phyloP scores from a whole-genome alignment of 2,888 invertebrate species.

The Drosophila longiperda region DNA sequence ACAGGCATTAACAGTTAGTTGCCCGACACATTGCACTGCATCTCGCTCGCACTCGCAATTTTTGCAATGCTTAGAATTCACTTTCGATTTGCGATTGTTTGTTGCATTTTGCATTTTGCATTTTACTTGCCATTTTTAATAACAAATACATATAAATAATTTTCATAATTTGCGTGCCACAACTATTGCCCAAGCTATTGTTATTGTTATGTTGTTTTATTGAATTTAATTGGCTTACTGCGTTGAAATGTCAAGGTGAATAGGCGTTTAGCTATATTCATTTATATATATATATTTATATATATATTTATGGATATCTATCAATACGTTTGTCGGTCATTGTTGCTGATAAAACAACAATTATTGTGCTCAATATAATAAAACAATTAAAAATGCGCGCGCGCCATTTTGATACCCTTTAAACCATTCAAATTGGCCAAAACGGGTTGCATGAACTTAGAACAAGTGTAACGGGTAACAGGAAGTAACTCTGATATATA shows the following conservation, averaged over 20 bases:
- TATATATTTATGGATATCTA: conserved; percentile 16
- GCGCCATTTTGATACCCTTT: conserved; percentile 33
- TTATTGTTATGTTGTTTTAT: conserved; percentile 47
- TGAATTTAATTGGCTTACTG: conserved; percentile 63
- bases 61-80: conserved; percentile 58
- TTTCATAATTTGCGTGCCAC: conserved; percentile 59
- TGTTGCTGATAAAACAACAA: conserved; percentile 67
- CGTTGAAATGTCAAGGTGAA: conserved; percentile 73
- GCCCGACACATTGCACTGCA: neutral
- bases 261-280: conserved; percentile 31
- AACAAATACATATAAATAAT: conserved; percentile 47
- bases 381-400: conserved; percentile 62
- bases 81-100: conserved; percentile 59
- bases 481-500: neutral
- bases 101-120: neutral
- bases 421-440: neutral
- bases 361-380: conserved; percentile 50
- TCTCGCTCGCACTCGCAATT: conserved; percentile 24
- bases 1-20: conserved; percentile 28
- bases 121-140: conserved; percentile 19
- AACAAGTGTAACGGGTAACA: neutral
- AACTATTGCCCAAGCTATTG: conserved; percentile 37
- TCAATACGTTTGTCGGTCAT: conserved; percentile 52
- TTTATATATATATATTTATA: neutral
- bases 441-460: neutral